A percentile compares a stretch with the other conserved stretches of the same genome.
Conservation (phyloP, 2,797 vertebrate genomes). For the Natrix natrix region DNA sequence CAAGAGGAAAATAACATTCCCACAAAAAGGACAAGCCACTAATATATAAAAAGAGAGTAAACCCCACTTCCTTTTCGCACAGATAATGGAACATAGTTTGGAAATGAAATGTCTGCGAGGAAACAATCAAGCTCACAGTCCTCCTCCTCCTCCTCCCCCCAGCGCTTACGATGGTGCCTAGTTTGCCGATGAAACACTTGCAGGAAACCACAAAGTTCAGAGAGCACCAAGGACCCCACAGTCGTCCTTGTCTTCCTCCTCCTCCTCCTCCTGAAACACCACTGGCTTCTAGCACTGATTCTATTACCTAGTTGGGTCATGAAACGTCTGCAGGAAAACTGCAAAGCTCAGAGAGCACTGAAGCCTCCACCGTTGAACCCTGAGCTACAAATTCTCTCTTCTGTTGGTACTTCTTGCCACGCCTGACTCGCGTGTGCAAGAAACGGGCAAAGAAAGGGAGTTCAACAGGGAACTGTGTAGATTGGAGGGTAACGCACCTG, state of each 20-base stretch:
- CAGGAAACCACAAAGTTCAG: background rate
- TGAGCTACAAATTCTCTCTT: background rate
- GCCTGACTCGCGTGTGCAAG: constrained; percentile 47
- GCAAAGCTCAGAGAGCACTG: background rate
- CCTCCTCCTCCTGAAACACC: background rate
- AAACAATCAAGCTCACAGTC: background rate
- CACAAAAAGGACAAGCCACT: background rate
- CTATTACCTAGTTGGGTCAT: background rate
- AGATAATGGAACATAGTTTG: background rate
- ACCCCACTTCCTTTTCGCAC: background rate
- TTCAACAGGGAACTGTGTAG: constrained; percentile 46
- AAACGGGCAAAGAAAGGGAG: constrained; percentile 49
- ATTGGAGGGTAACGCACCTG: constrained; percentile 54
- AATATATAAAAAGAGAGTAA: background rate
- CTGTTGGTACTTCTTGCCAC: background rate
- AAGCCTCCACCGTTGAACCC: background rate
- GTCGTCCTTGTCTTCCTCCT: background rate
- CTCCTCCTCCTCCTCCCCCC: no score
- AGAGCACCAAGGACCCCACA: background rate
- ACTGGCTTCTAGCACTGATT: background rate
- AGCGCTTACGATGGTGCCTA: rapidly evolving
- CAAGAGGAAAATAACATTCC: background rate
- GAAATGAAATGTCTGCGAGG: background rate
- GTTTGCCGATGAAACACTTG: background rate
- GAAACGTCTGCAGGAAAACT: background rate